Base-by-base conservation (phyloP, 2,888 invertebrate genomes). In the Drosophila greeni region DNA sequence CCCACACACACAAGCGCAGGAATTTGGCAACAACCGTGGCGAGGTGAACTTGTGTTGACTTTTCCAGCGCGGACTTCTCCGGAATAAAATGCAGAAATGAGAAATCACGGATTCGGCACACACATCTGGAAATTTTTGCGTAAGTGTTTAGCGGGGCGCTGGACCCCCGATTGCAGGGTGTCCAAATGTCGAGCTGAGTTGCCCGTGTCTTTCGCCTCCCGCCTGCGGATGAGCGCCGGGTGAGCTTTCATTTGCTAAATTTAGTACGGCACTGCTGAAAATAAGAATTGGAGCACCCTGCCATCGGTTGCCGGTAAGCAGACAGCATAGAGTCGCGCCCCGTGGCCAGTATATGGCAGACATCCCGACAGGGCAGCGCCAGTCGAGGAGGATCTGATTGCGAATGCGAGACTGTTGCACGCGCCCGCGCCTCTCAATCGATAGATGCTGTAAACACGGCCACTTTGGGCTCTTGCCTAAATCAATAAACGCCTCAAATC, bases 241-340 rank as follows among this genome's bases (percentile, higher is more conserved):
- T 59, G 58, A 66, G 72, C 60, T 66, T 60, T 67, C 29, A 59
- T 52, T 82, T 78, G 74, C 84, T 82, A 83, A 81, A 81, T 81
- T 78, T 85, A 85, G 84, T 79, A 60, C 49, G 74, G 74, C 78
- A 73, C 62, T 59, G 67, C 82, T 76, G 75, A 85, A 86, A 86
- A 85, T 85, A 85, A 78, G 71, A 85, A 83, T 83, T 82, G 70
- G 85, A 86, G 61, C 85, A 83, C 70, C 84, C 86, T 85, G 80
- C 73, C 42, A 36, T 58, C 75, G 64, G 39, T 67, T 77, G 57
- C 57, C 62, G 65, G 59, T 70, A 72, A 57, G 64, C 68, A 75
- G 59, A 59, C 66, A 45, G 29, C 3, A 16, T 24, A 26, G 16
- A 52, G 39, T 37, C 52, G 49, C 29, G 43, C 20, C n/a, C 40